These are phyloP conservation scores for Nothoprocta perdicaria DNA, from an alignment of 2,113 vertebrate species.

Conservation along the genomic window DNA sequence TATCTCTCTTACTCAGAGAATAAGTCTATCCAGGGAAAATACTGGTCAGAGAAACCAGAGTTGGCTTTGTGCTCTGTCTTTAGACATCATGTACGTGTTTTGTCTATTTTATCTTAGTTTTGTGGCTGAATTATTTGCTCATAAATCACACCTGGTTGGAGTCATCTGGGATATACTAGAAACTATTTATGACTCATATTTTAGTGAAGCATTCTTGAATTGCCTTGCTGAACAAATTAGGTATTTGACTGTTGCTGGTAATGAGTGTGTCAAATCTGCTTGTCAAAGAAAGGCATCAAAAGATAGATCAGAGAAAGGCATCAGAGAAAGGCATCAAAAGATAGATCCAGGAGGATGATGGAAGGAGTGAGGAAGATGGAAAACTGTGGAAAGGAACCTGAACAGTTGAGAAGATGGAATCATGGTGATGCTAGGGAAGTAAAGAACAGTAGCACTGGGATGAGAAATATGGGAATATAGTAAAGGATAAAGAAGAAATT, in stretches of 20 bases:
- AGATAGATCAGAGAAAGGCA: not conserved
- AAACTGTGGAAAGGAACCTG: not conserved
- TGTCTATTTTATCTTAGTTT: not conserved
- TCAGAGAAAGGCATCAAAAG: not conserved
- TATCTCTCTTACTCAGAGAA: not conserved
- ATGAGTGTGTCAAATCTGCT: no score
- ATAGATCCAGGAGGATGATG: not conserved
- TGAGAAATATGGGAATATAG: not conserved
- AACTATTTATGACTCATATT: not conserved
- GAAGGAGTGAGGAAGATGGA: not conserved
- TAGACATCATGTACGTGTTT: not conserved
- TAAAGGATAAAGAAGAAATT: not conserved
- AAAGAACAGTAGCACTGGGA: not conserved
- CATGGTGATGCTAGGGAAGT: not conserved
- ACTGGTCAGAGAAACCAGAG: not conserved
- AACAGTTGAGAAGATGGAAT: not conserved
- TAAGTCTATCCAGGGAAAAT: not conserved
- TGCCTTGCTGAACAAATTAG: not conserved
- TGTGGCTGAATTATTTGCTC: not conserved
- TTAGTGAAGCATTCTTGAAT: not conserved
- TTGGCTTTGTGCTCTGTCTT: not conserved
- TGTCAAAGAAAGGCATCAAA: fast-evolving
- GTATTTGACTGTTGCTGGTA: not conserved
- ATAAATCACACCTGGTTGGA: not conserved
- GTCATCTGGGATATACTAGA: not conserved